phyloP scores from a whole-genome alignment of 2,797 vertebrate species.

The Hemibagrus guttatus region DNA sequence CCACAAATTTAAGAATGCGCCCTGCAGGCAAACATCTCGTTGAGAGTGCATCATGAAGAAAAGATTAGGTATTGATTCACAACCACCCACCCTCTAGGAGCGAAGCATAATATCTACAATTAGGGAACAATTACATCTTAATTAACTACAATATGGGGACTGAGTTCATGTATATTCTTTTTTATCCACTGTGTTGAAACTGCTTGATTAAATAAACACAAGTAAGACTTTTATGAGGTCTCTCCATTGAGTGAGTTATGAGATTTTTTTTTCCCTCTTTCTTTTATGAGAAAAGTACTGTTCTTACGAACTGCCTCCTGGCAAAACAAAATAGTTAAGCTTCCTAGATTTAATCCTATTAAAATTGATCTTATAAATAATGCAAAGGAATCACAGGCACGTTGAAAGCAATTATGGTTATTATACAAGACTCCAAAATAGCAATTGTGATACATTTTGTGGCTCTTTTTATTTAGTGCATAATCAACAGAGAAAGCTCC shows the following conservation, averaged over 20 bases:
- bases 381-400: conserved; percentile 17
- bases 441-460: neutral
- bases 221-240: conserved; percentile 23
- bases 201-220: conserved; percentile 27
- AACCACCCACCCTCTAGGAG: neutral
- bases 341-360: conserved; percentile 39
- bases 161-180: neutral
- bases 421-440: neutral
- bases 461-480: neutral
- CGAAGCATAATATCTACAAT: conserved; percentile 30
- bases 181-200: conserved; percentile 6
- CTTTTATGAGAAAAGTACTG: neutral
- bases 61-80: conserved; percentile 26
- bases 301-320: neutral
- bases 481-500: neutral
- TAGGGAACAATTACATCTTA: conserved; percentile 37
- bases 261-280: neutral
- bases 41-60: neutral
- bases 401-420: neutral
- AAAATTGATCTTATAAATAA: conserved; percentile 39
- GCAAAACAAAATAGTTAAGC: conserved; percentile 10
- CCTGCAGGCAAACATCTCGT: conserved; percentile 17
- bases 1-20: neutral
- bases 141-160: conserved; percentile 19
- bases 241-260: neutral